phyloP scores from a whole-genome alignment of 1,140 invertebrate species.

The Drosophila ironensis region DNA sequence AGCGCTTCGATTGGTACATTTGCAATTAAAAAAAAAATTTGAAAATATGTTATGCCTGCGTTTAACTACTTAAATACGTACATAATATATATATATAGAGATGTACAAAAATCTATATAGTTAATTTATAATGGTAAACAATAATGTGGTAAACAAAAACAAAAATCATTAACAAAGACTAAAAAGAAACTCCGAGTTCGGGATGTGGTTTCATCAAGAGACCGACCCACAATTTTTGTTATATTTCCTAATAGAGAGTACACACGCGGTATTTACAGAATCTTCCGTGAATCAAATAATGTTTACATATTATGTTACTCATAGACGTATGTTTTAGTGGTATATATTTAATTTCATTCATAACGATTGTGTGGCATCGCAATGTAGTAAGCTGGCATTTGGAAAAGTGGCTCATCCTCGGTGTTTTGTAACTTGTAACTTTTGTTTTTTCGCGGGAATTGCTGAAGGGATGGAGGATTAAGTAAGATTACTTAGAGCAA shows the following conservation, averaged over 20 bases:
- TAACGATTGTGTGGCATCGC: conserved; percentile 10
- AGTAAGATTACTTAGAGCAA: conserved; percentile 50
- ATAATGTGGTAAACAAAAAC: conserved; percentile 70
- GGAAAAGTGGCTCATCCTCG: conserved; percentile 39
- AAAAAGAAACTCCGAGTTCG: conserved; percentile 30
- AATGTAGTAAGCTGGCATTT: conserved; percentile 25
- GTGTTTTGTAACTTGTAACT: neutral
- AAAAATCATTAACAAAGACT: conserved; percentile 61
- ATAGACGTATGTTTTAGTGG: neutral
- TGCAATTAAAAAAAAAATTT: conserved; percentile 30
- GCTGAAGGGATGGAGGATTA: neutral
- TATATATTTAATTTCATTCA: conserved; percentile 22
- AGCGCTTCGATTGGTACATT: conserved; percentile 6
- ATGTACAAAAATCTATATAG: conserved; percentile 34
- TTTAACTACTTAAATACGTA: conserved; percentile 50
- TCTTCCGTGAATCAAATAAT: conserved; percentile 24
- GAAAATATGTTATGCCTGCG: conserved; percentile 10
- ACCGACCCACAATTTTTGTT: no score
- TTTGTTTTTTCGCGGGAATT: neutral
- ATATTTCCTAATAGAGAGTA: conserved; percentile 38
- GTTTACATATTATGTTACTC: conserved; percentile 2
- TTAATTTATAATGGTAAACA: conserved; percentile 49
- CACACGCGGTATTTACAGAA: conserved; percentile 69
- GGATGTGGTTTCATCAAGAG: conserved; percentile 9
- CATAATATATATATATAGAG: conserved; percentile 14